Conservation (phyloP, 2,797 vertebrate species). For the Premnoplex brunnescens region DNA sequence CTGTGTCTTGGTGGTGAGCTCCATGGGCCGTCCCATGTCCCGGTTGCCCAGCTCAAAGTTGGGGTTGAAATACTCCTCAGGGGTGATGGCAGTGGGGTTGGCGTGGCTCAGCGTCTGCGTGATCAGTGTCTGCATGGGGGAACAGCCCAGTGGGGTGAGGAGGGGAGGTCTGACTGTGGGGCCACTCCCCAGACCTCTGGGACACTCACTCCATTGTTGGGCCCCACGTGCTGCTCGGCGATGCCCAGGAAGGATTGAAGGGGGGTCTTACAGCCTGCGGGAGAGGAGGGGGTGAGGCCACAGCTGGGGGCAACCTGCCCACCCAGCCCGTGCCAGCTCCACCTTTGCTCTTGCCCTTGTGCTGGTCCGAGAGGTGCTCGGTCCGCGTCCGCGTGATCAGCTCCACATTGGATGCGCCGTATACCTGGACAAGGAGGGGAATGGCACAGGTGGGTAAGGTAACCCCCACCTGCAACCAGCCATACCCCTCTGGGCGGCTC, state of each 20-base stretch:
- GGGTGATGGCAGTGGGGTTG: slow-evolving; percentile 91
- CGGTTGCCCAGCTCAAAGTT: slow-evolving; percentile 82
- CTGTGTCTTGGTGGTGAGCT: slow-evolving; percentile 98
- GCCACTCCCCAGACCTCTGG: accelerated
- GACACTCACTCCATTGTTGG: slow-evolving; percentile 90
- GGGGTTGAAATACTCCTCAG: slow-evolving; percentile 96
- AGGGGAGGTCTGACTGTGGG: accelerated
- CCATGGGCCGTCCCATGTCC: slow-evolving; percentile 93
- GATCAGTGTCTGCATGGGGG: slow-evolving; percentile 83
- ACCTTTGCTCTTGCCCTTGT: slow-evolving; percentile 96
- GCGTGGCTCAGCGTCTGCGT: slow-evolving; percentile 91
- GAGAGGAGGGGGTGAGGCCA: slow-evolving; percentile 24
- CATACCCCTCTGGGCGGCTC: accelerated
- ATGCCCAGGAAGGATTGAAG: slow-evolving; percentile 97
- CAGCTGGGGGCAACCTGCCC: background rate
- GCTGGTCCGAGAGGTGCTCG: slow-evolving; percentile 93
- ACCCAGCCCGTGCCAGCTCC: background rate
- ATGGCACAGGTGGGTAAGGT: background rate
- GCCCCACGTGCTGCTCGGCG: slow-evolving; percentile 94
- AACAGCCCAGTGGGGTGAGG: background rate
- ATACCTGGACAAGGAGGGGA: slow-evolving; percentile 80
- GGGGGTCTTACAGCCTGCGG: slow-evolving; percentile 91
- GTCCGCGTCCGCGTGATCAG: slow-evolving; percentile 95
- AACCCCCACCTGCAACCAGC: accelerated
- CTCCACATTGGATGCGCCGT: slow-evolving; percentile 95